A percentile compares a stretch with the other conserved stretches of the same genome.
These are phyloP conservation scores for Agapornis roseicollis DNA, from an alignment of 2,113 vertebrate genomes.

Conservation along the genomic window DNA sequence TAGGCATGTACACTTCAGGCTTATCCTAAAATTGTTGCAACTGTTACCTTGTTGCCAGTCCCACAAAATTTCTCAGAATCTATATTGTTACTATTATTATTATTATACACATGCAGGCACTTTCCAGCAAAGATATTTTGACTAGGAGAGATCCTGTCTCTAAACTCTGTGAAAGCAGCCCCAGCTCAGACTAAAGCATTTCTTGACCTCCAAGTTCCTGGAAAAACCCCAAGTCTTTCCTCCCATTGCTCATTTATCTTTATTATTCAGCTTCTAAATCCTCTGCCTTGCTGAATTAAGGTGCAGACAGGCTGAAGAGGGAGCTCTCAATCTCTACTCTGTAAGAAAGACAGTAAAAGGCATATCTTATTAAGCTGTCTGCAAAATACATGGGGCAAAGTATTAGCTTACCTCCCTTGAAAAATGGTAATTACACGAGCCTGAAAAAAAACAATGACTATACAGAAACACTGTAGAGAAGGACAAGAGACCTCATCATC, in stretches of 20 bases:
- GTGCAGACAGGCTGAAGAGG: constrained; percentile 25
- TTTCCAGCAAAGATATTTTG: neutral
- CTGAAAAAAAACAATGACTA: neutral
- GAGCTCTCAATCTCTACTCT: constrained; percentile 17
- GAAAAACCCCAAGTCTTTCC: neutral
- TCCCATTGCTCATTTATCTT: neutral
- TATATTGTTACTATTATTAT: neutral
- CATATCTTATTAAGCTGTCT: neutral
- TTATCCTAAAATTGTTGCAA: neutral
- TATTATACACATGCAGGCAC: neutral
- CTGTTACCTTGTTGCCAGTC: neutral
- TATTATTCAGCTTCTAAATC: neutral
- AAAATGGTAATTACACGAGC: neutral
- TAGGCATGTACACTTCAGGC: neutral
- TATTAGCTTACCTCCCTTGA: neutral
- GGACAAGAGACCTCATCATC: neutral
- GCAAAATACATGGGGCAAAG: neutral
- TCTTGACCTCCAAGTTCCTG: neutral
- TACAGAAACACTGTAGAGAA: neutral
- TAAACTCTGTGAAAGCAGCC: neutral
- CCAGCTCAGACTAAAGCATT: neutral
- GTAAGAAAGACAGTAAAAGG: neutral
- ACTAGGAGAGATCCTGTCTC: neutral
- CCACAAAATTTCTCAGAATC: neutral
- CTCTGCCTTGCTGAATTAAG: neutral